A percentile compares a stretch with the other conserved stretches of the same genome.
Conservation (phyloP, 1,140 invertebrate species). For the Brachionus paranguensis region DNA sequence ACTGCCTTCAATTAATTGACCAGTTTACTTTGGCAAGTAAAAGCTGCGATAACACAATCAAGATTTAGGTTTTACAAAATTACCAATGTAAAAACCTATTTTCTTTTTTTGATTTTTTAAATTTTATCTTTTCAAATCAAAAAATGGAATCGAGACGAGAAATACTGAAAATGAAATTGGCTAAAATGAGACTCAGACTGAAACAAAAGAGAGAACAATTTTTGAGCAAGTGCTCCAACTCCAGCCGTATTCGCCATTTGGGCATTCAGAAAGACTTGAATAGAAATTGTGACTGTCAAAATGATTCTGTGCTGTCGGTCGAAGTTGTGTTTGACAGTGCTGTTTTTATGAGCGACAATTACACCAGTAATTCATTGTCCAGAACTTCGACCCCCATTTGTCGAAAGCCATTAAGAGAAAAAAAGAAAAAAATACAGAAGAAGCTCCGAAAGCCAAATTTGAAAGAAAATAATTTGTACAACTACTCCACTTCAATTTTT, state of each 20-base stretch:
- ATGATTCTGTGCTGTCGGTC: background rate
- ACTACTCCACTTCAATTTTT: background rate
- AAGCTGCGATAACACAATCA: too few species aligned
- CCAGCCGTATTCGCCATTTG: background rate
- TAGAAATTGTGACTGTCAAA: background rate
- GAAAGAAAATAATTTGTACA: background rate
- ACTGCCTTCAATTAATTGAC: too few species aligned
- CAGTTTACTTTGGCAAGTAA: too few species aligned
- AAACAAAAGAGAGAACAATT: conserved; percentile 14
- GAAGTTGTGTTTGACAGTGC: background rate
- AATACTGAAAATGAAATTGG: background rate
- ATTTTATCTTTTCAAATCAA: background rate
- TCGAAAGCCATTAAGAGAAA: background rate
- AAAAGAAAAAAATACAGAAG: background rate
- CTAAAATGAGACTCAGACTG: conserved; percentile 3
- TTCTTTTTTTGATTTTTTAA: background rate
- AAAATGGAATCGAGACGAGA: conserved; percentile 2
- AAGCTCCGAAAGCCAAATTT: background rate
- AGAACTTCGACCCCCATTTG: background rate
- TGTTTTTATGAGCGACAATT: background rate
- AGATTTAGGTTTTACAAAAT: too few species aligned
- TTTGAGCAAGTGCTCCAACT: background rate
- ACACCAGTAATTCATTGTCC: background rate
- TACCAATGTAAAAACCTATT: background rate
- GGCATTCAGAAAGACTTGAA: background rate